Base-by-base conservation (phyloP, 2,113 vertebrate species). In the Amazona guildingii region DNA sequence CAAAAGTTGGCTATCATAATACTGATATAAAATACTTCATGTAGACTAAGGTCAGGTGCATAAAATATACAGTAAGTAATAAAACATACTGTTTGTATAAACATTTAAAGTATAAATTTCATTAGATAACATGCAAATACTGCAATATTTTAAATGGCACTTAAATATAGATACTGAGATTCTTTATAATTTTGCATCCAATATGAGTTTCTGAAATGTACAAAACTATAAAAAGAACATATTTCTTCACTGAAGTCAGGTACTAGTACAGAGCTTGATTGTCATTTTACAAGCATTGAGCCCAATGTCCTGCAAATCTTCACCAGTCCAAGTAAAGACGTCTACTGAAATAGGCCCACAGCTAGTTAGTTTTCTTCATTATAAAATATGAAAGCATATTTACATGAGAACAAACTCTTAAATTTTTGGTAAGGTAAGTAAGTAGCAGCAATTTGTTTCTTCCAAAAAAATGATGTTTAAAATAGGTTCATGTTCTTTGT, bases 11-110 rank as follows among this genome's bases (percentile, higher is more conserved):
- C 96, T 97, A 95, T 98, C 88, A 92, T 98, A 99, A 99, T 98
- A 99, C 98, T 99, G 99, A 98, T 97, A 97, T 94, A 97, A 97
- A 97, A 97, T 97, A 98, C 98, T 97, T 98, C 98, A 98, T 98
- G 95, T 98, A 97, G 95, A 95, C 96, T 98, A 98, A 96, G 82
- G 87, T 96, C 94, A 97, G 96, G 96, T 98, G 96, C 97, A 98
- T 95, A 98, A 92, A 97, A 94, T 98, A 94, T 98, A 95, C 95
- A 97, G 51, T 95, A 97, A 94, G 91, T 93, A 98, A 97, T 97
- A 95, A 96, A 98, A 87, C 97, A 86, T 96, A 95, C 95, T 96
- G 97, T 97, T 97, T 95, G 90, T 97, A 98, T 98, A 97, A 97
- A 98, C 97, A 97, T 92, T 96, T 91, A 95, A 97, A 98, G 98